A percentile compares a stretch with the other conserved stretches of the same genome.
Evolutionary conservation across 2,888 invertebrate species (phyloP).

Genomic region (Conchocele bisecta): DNA sequence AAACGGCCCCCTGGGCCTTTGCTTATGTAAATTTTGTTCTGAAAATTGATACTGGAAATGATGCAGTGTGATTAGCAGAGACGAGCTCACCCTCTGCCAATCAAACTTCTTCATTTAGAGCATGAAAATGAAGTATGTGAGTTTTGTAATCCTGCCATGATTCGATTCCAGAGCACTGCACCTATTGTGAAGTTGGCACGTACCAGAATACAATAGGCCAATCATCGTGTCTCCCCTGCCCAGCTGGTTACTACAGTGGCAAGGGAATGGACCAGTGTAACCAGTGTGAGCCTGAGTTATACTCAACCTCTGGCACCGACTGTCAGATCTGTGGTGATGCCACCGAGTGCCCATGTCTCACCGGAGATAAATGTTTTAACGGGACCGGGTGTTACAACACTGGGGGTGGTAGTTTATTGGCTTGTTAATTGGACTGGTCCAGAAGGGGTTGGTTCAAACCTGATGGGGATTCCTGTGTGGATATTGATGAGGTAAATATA

Average conservation of each 20-base stretch:
- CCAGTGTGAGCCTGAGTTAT: slow-evolving; percentile 66
- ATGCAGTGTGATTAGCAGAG: too few species aligned
- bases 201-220: slow-evolving; percentile 69
- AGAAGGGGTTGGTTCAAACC: slow-evolving; percentile 68
- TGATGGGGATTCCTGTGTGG: slow-evolving; percentile 71
- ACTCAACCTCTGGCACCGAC: slow-evolving; percentile 62
- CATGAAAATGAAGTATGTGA: too few species aligned
- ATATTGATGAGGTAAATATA: slow-evolving; percentile 76
- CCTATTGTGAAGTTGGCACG: slow-evolving; percentile 68
- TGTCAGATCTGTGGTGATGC: slow-evolving; percentile 62
- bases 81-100: too few species aligned
- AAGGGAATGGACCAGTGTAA: slow-evolving; percentile 69
- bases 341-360: slow-evolving; percentile 70
- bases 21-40: too few species aligned
- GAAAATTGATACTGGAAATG: too few species aligned
- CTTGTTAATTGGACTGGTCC: too few species aligned
- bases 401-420: slow-evolving; percentile 49
- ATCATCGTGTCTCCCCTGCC: slow-evolving; percentile 66
- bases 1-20: too few species aligned
- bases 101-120: too few species aligned
- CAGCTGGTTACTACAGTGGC: slow-evolving; percentile 66
- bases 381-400: slow-evolving; percentile 64
- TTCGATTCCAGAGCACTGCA: slow-evolving; percentile 70
- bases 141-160: too few species aligned
- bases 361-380: slow-evolving; percentile 56